A percentile compares a stretch with the other conserved stretches of the same genome.
These are phyloP conservation scores for Erebia ligea DNA, from an alignment of 2,888 invertebrate species.

Conservation along the genomic window DNA sequence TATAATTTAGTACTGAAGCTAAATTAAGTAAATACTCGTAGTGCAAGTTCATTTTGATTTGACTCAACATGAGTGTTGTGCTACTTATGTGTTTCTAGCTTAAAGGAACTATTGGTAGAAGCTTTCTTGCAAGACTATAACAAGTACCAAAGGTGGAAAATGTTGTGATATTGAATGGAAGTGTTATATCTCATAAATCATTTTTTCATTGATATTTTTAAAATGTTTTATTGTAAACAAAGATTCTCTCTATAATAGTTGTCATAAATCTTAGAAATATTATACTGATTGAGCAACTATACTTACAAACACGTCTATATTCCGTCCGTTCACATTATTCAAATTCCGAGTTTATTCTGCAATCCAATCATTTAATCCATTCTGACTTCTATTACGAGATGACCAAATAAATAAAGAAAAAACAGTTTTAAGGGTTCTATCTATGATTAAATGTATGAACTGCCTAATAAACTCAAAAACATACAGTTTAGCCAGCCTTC, in stretches of 20 bases:
- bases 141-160: constrained; percentile 32
- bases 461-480: no score
- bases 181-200: constrained; percentile 28
- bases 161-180: constrained; percentile 35
- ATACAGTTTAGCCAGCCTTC: no score
- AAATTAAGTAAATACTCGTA: no score
- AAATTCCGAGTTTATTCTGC: no score
- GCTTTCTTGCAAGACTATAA: constrained; percentile 10
- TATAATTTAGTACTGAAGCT: no score
- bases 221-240: constrained; percentile 31
- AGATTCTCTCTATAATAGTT: constrained; percentile 35
- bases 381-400: no score
- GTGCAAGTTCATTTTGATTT: no score
- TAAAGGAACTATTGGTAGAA: not conserved
- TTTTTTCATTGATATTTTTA: constrained; percentile 36
- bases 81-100: not conserved
- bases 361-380: no score
- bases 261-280: constrained; percentile 33
- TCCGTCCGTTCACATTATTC: no score
- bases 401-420: no score
- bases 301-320: not conserved
- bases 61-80: not conserved
- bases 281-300: constrained; percentile 6
- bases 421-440: no score
- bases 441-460: no score